Conservation (phyloP, 2,113 vertebrate species). For the Rhipidura dahli region DNA sequence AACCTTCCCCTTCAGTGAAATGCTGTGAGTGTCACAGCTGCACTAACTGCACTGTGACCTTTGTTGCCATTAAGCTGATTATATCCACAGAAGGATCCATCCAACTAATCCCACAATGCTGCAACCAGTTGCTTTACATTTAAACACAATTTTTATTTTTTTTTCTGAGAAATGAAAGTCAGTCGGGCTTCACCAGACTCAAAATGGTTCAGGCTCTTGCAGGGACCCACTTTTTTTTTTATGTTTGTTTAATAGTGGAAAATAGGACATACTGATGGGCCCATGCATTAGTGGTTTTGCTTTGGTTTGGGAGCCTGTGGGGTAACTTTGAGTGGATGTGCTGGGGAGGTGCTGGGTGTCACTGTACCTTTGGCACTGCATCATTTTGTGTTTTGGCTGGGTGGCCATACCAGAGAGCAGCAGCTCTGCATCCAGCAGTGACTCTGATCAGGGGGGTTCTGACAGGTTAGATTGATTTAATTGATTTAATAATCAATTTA, state of each 20-base stretch:
- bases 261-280: neutral
- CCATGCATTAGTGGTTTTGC: neutral
- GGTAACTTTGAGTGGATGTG: neutral
- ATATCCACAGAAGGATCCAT: constrained; percentile 34
- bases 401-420: neutral
- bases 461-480: constrained; percentile 28
- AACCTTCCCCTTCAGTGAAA: neutral
- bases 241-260: neutral
- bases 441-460: neutral
- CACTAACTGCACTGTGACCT: constrained; percentile 49
- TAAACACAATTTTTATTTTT: neutral
- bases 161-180: neutral
- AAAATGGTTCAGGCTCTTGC: neutral
- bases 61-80: constrained; percentile 70
- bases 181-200: neutral
- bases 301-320: neutral
- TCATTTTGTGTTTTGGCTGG: neutral
- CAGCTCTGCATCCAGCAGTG: neutral
- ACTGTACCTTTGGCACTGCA: neutral
- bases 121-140: constrained; percentile 45
- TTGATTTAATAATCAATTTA: constrained; percentile 46
- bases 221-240: neutral
- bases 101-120: constrained; percentile 45
- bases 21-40: constrained; percentile 33
- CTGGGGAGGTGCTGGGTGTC: neutral